These are phyloP conservation scores for Harpagifer antarcticus DNA, from an alignment of 2,797 vertebrate species.

Conservation along the genomic window DNA sequence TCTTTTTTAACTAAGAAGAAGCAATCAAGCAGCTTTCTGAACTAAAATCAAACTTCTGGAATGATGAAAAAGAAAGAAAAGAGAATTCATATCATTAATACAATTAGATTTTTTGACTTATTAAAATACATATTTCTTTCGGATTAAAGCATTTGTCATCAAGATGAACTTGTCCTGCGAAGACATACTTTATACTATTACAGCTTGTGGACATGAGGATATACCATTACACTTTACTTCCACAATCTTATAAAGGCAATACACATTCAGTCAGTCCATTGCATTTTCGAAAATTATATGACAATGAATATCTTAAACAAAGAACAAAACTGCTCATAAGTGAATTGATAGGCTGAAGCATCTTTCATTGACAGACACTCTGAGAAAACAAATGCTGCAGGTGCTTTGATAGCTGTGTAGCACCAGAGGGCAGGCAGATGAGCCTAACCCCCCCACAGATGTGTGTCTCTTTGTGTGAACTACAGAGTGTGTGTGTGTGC, in stretches of 20 bases:
- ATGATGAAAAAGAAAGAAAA: too few relatives aligned
- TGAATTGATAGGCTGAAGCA: constrained; percentile 51
- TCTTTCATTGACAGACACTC: constrained; percentile 64
- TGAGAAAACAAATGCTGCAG: constrained; percentile 81
- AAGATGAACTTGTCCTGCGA: neutral
- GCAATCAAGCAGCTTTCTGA: too few relatives aligned
- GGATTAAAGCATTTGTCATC: neutral
- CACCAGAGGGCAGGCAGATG: constrained; percentile 86
- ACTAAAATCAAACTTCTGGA: too few relatives aligned
- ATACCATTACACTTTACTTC: neutral
- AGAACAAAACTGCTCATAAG: constrained; percentile 40
- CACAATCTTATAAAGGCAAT: neutral
- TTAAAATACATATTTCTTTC: too few relatives aligned
- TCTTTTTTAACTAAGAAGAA: too few relatives aligned
- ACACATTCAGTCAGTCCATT: constrained; percentile 11
- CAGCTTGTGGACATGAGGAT: neutral
- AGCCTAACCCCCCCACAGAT: constrained; percentile 77
- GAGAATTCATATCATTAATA: too few relatives aligned
- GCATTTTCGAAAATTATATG: constrained; percentile 25
- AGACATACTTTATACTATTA: neutral
- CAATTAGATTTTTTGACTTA: too few relatives aligned
- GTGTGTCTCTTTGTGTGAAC: constrained; percentile 57
- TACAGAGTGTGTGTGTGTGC: constrained; percentile 8
- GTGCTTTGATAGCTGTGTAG: constrained; percentile 81
- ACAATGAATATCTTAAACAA: constrained; percentile 28